phyloP scores from a whole-genome alignment of 1,140 invertebrate species.

The Popillia japonica region DNA sequence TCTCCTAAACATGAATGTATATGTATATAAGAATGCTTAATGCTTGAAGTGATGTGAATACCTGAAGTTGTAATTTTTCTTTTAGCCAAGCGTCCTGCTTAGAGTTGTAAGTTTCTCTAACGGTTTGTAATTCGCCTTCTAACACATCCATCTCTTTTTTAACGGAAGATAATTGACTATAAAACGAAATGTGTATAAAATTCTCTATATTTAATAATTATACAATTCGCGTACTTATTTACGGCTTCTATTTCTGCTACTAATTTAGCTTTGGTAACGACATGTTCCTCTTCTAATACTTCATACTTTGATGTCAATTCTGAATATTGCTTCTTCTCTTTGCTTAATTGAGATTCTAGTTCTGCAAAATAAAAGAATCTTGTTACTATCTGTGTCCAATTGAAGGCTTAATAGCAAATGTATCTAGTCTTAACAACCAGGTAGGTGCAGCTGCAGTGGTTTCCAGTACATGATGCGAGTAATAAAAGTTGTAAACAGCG shows the following conservation, averaged over 20 bases:
- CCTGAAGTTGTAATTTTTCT: slow-evolving; percentile 77
- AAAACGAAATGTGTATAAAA: slow-evolving; percentile 45
- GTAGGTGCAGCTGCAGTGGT: too few species aligned
- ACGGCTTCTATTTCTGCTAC: slow-evolving; percentile 80
- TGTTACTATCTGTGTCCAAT: too few species aligned
- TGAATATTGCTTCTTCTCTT: slow-evolving; percentile 77
- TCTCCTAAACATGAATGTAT: slow-evolving; percentile 65
- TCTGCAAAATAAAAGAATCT: slow-evolving; percentile 65
- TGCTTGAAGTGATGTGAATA: slow-evolving; percentile 52
- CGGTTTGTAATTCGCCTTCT: slow-evolving; percentile 71
- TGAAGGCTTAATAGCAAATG: too few species aligned
- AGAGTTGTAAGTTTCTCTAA: slow-evolving; percentile 73
- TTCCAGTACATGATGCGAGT: too few species aligned
- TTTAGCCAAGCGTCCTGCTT: slow-evolving; percentile 77
- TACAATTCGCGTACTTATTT: slow-evolving; percentile 61
- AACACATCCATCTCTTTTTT: slow-evolving; percentile 68
- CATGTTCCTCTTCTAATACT: slow-evolving; percentile 82
- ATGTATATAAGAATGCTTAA: too few species aligned
- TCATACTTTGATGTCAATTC: slow-evolving; percentile 84
- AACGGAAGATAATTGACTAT: slow-evolving; percentile 61
- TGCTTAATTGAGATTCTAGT: slow-evolving; percentile 71
- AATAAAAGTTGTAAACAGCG: too few species aligned
- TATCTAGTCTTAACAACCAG: too few species aligned
- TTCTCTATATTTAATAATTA: background rate
- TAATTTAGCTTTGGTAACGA: slow-evolving; percentile 78